Conservation (phyloP, 2,797 vertebrate species). For the Decapterus maruadsi region DNA sequence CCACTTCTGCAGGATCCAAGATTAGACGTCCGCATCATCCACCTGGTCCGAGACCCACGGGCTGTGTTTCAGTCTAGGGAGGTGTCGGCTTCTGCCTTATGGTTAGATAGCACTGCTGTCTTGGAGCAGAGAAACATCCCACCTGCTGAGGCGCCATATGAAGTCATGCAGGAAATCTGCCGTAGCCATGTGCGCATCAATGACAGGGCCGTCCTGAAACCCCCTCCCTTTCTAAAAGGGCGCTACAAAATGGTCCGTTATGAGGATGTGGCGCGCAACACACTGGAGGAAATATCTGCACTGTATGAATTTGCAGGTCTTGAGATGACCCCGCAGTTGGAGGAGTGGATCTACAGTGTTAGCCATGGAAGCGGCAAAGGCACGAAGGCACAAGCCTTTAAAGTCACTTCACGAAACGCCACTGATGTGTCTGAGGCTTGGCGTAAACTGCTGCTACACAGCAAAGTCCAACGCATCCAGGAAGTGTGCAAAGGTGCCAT, state of each 20-base stretch:
- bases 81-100: too few relatives aligned
- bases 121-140: constrained; percentile 85
- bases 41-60: constrained; percentile 94
- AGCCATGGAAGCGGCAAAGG: constrained; percentile 92
- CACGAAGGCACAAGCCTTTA: constrained; percentile 85
- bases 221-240: constrained; percentile 89
- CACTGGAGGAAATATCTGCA: constrained; percentile 84
- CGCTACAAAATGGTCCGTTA: constrained; percentile 95
- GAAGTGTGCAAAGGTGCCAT: constrained; percentile 92
- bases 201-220: constrained; percentile 87
- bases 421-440: constrained; percentile 92
- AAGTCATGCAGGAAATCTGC: constrained; percentile 92
- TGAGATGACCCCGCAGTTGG: constrained; percentile 83
- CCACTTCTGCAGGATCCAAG: constrained; percentile 90
- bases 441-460: constrained; percentile 87
- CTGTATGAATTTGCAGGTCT: constrained; percentile 92
- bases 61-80: constrained; percentile 91
- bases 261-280: constrained; percentile 91
- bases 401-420: constrained; percentile 90
- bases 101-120: constrained; percentile 88
- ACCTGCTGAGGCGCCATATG: constrained; percentile 81
- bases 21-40: constrained; percentile 92
- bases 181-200: constrained; percentile 93
- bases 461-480: constrained; percentile 90
- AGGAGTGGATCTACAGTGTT: constrained; percentile 91